Percentiles rank a stretch among this genome's conserved stretches.
Conservation (phyloP, 2,113 vertebrate species). For the Otus sunia region DNA sequence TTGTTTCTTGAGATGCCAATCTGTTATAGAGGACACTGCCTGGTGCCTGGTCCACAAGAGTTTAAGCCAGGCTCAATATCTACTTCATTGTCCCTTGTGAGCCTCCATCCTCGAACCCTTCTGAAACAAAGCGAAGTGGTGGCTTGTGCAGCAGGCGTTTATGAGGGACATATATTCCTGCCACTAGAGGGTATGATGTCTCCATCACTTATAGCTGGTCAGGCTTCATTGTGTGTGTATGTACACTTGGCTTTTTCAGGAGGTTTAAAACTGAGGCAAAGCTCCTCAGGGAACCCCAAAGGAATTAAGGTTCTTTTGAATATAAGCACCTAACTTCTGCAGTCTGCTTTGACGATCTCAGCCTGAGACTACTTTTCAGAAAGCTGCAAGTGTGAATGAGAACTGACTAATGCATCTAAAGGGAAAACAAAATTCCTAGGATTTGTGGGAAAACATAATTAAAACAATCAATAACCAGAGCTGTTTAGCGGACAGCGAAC, state of each 20-base stretch:
- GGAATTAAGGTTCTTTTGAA: background rate
- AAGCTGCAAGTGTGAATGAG: background rate
- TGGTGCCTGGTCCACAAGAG: background rate
- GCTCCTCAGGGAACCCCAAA: background rate
- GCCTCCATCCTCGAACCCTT: background rate
- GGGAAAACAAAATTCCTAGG: background rate
- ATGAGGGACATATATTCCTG: background rate
- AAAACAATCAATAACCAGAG: background rate
- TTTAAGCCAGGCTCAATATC: background rate
- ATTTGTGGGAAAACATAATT: background rate
- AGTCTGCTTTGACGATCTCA: background rate
- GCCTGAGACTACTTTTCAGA: background rate
- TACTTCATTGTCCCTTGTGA: fast-evolving
- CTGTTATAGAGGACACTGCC: background rate
- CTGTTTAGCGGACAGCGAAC: background rate
- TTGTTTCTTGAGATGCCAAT: background rate
- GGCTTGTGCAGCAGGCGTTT: background rate
- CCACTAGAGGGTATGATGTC: slow-evolving; percentile 51
- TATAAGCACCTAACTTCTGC: background rate
- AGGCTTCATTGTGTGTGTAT: fast-evolving
- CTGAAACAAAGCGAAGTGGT: background rate
- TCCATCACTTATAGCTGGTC: background rate
- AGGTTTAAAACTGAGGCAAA: background rate
- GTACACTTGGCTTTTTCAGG: background rate
- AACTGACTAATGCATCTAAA: background rate